phyloP scores from a whole-genome alignment of 2,113 vertebrate genomes.

The Takifugu flavidus region DNA sequence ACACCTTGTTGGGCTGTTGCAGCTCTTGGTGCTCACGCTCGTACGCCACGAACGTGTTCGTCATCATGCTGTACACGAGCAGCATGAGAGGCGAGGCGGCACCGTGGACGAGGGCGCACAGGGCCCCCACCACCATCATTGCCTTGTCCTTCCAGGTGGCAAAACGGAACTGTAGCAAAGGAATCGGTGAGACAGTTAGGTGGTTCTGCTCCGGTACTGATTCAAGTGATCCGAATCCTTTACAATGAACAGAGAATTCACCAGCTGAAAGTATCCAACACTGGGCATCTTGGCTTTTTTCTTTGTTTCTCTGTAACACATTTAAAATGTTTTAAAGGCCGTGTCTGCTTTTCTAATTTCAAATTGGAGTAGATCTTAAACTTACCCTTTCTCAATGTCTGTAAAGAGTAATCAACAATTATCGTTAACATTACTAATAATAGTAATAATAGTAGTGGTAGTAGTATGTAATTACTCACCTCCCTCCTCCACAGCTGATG shows the following conservation, averaged over 20 bases:
- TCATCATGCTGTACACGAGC: constrained; percentile 73
- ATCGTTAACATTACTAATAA: neutral
- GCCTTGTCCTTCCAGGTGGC: constrained; percentile 61
- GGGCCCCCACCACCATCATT: constrained; percentile 73
- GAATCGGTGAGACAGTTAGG: neutral
- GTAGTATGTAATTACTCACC: constrained; percentile 11
- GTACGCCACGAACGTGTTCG: constrained; percentile 74
- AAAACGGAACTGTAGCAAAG: constrained; percentile 67
- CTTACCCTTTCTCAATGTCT: constrained; percentile 46
- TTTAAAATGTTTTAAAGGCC: neutral
- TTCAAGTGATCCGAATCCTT: neutral
- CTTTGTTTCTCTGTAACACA: constrained; percentile 49
- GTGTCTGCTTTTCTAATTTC: neutral
- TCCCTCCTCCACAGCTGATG: constrained; percentile 16
- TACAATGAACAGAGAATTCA: constrained; percentile 40
- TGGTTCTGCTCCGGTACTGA: neutral
- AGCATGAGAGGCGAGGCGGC: constrained; percentile 73
- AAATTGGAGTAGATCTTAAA: neutral
- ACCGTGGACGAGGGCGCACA: constrained; percentile 73
- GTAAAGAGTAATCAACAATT: neutral
- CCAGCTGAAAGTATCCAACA: constrained; percentile 78
- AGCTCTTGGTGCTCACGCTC: constrained; percentile 67
- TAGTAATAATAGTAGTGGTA: too few species aligned
- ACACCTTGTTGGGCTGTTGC: constrained; percentile 66
- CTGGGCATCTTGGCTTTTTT: constrained; percentile 53